Percentiles rank a stretch among this genome's conserved stretches.
These are phyloP conservation scores for Leucosticte australis DNA, from an alignment of 2,113 vertebrate species.

Conservation along the genomic window DNA sequence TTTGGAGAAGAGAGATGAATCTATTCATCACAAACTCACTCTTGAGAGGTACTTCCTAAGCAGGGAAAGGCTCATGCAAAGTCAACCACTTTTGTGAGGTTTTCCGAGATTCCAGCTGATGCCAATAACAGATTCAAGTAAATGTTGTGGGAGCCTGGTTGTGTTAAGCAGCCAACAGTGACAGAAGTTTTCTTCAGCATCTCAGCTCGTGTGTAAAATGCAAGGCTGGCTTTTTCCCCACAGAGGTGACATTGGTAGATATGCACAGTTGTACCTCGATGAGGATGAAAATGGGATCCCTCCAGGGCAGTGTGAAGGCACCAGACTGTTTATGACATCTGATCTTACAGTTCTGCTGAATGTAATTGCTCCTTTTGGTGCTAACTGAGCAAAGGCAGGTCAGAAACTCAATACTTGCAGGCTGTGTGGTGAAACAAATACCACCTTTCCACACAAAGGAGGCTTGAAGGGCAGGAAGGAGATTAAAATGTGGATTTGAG, in stretches of 20 bases:
- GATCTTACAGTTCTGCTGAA: neutral
- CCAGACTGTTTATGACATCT: neutral
- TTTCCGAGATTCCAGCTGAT: neutral
- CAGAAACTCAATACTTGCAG: neutral
- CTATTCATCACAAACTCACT: neutral
- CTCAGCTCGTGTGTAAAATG: neutral
- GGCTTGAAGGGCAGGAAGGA: neutral
- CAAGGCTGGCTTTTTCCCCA: accelerated
- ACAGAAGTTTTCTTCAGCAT: neutral
- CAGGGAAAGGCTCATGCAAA: neutral
- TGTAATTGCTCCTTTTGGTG: neutral
- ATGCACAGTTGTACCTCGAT: neutral
- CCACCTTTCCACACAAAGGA: neutral
- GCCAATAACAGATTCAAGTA: neutral
- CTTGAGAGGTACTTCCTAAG: neutral
- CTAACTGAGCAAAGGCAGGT: neutral
- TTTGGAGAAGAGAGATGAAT: neutral
- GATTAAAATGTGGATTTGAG: neutral
- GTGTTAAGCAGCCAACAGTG: neutral
- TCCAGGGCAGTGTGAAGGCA: neutral
- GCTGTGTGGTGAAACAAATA: neutral
- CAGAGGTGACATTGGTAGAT: neutral
- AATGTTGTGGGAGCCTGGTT: neutral
- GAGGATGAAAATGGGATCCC: neutral
- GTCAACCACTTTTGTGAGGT: neutral